phyloP scores from a whole-genome alignment of 2,888 invertebrate species.

The Scrobipalpa costella region DNA sequence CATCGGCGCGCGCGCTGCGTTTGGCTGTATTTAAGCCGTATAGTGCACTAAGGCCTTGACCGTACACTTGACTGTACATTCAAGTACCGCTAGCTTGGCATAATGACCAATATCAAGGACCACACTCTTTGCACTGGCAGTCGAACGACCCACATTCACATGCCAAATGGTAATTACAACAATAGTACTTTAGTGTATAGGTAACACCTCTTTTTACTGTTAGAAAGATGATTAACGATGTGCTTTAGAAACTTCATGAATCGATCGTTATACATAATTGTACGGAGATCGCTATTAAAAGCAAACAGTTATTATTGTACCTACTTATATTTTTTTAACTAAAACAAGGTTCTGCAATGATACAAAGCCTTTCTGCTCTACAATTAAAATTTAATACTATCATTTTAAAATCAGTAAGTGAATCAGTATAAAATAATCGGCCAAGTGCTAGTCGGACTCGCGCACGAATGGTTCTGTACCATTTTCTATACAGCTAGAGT shows the following conservation, averaged over 20 bases:
- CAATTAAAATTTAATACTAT: no score
- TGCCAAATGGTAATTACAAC: slow-evolving; percentile 1
- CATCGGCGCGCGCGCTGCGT: slow-evolving; percentile 46
- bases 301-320: neutral
- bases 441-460: no score
- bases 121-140: slow-evolving; percentile 3
- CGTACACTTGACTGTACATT: slow-evolving; percentile 56
- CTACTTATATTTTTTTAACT: no score
- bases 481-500: no score
- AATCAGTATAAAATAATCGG: no score
- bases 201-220: slow-evolving; percentile 11
- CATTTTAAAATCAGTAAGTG: no score
- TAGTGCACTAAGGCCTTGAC: slow-evolving; percentile 54
- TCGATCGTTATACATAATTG: neutral
- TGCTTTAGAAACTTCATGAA: neutral
- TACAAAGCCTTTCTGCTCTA: no score
- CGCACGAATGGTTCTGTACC: no score
- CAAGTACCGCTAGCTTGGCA: slow-evolving; percentile 67
- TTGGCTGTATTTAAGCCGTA: slow-evolving; percentile 48
- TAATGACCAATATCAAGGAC: slow-evolving; percentile 57
- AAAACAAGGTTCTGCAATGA: no score
- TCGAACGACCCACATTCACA: slow-evolving; percentile 20
- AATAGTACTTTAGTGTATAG: neutral
- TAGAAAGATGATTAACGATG: neutral
- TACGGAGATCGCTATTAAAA: neutral